Base-by-base conservation (phyloP, 2,113 vertebrate species). In the Cebus imitator region DNA sequence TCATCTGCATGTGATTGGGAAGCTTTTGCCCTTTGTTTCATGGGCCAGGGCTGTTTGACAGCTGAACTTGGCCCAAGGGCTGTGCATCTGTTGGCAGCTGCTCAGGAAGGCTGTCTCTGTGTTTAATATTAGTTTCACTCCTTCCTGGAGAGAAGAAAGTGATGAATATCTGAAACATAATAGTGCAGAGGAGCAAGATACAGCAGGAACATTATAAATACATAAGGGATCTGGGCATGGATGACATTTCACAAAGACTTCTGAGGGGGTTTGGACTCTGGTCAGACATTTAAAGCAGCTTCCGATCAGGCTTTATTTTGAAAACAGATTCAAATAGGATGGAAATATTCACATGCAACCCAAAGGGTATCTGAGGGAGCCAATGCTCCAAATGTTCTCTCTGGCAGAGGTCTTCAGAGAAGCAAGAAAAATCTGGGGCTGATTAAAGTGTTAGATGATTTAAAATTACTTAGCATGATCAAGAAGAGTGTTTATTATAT, bases 251-350 rank as follows among this genome's bases (percentile, higher is more conserved):
- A 73, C 87, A 93, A 92, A 97, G 86, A 82, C 50, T 78, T 83
- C 50, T 88, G 43, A 97, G 27, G 25, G 20, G 27, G 95, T 90
- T 90, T 96, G 96, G 93, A 96, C 45, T 55, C 66, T 58, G 40
- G 20, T 96, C 81, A 95, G 85, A 95, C 80, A 92, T 52, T 92
- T 83, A 90, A 81, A 97, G 87, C 58, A 80, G 90, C 61, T 95
- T 97, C 73, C 96, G 70, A 92, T 90, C 84, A 95, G 3, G 3
- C 75, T 97, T 97, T 97, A 90, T 96, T 97, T 97, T 98, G 96
- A 96, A 98, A 98, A 97, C 84, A 97, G 80, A 95, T 96, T 92
- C 92, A 97, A 95, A 94, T 88, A 78, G 32, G 76, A 94, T 79
- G 85, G 84, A 96, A 96, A 96, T 96, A 92, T 72, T 97, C 88